These are phyloP conservation scores for Cebidichthys violaceus DNA, from an alignment of 2,113 vertebrate genomes.

Conservation along the genomic window DNA sequence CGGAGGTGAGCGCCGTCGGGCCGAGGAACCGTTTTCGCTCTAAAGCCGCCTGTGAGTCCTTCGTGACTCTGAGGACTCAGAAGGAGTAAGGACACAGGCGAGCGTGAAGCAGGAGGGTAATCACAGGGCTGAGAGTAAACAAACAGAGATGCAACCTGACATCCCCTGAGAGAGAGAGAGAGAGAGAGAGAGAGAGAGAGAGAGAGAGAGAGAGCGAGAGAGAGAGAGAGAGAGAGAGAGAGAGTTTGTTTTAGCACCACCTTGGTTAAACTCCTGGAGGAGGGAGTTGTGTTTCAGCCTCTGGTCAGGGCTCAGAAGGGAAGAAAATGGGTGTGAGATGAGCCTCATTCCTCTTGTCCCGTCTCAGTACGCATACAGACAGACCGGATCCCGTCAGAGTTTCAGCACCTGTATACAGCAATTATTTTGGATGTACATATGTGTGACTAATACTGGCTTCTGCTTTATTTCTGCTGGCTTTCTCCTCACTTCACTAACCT, in stretches of 20 bases:
- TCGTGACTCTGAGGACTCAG: no score
- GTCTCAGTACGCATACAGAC: background rate
- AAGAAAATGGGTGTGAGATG: background rate
- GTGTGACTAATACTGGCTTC: constrained; percentile 60
- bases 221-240: no score
- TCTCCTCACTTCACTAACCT: constrained; percentile 62
- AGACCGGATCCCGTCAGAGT: background rate
- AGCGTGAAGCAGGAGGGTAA: constrained; percentile 46
- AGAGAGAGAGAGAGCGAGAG: no score
- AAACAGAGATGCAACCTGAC: constrained; percentile 48
- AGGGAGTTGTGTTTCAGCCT: background rate
- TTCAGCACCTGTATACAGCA: background rate
- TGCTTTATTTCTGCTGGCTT: constrained; percentile 46
- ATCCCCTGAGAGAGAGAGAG: constrained; percentile 1
- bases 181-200: background rate
- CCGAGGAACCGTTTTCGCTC: constrained; percentile 26
- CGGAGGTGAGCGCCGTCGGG: constrained; percentile 17
- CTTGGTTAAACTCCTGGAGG: constrained; percentile 7
- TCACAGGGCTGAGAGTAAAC: constrained; percentile 45
- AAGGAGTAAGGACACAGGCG: constrained; percentile 24
- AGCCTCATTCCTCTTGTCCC: background rate
- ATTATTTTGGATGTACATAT: constrained; percentile 2
- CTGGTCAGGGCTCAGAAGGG: background rate
- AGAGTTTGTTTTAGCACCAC: constrained; percentile 7
- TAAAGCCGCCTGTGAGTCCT: constrained; percentile 26